phyloP scores from a whole-genome alignment of 1,140 invertebrate genomes.

The Metopolophium dirhodum region DNA sequence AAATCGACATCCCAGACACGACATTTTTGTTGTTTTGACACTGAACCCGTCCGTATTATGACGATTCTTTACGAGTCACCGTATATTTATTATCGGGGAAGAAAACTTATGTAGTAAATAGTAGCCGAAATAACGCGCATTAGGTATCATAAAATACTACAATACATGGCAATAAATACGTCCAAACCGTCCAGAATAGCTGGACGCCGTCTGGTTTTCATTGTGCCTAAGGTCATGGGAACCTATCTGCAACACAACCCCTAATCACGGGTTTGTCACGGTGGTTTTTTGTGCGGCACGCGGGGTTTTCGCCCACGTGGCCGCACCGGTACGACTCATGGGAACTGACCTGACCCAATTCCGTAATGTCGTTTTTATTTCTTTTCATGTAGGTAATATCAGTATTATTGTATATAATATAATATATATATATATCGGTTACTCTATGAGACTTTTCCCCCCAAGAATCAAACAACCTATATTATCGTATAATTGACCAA shows the following conservation, averaged over 20 bases:
- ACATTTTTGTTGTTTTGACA: conserved; percentile 15
- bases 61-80: background rate
- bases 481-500: conserved; percentile 20
- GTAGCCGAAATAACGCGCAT: background rate
- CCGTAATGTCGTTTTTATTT: background rate
- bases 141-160: background rate
- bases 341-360: conserved; percentile 50
- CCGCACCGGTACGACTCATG: background rate
- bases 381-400: background rate
- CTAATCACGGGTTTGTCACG: conserved; percentile 1
- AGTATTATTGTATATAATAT: background rate
- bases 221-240: conserved; percentile 50
- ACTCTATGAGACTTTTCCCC: background rate
- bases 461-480: background rate
- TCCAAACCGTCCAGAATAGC: background rate
- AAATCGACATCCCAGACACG: conserved; percentile 23
- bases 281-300: conserved; percentile 2
- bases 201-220: background rate
- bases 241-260: conserved; percentile 29
- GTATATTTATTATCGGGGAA: background rate
- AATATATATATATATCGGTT: background rate
- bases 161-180: conserved; percentile 6
- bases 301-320: conserved; percentile 13
- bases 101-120: background rate
- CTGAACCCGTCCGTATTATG: background rate